phyloP scores from a whole-genome alignment of 2,113 vertebrate species.

The Ophiodon elongatus region DNA sequence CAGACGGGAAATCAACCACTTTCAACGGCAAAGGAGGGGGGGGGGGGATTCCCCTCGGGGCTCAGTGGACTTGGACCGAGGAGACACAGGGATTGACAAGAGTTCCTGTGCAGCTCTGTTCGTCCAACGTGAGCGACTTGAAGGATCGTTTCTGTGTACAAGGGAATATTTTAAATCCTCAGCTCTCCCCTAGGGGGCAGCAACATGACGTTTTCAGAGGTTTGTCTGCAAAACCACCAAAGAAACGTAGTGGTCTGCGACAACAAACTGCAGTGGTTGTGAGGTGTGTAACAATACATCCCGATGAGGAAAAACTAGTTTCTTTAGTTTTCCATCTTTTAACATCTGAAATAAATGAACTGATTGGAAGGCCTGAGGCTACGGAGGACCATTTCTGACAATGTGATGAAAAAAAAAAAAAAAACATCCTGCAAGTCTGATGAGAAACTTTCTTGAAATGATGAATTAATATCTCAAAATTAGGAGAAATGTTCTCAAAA shows the following conservation, averaged over 20 bases:
- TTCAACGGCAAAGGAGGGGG: not conserved
- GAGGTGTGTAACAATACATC: constrained; percentile 19
- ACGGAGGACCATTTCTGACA: no score
- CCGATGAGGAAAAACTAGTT: not conserved
- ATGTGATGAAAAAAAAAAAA: no score
- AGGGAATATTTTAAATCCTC: constrained; percentile 25
- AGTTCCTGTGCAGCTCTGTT: constrained; percentile 10
- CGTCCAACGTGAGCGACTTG: not conserved
- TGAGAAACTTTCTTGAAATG: no score
- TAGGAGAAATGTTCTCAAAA: no score
- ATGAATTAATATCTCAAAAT: no score
- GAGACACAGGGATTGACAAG: constrained; percentile 1
- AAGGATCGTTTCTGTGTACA: constrained; percentile 27
- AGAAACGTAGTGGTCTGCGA: constrained; percentile 23
- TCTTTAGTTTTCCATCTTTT: no score
- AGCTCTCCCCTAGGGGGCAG: constrained; percentile 20
- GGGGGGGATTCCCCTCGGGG: no score
- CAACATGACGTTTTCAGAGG: constrained; percentile 36
- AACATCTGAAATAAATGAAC: not conserved
- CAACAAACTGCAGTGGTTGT: not conserved
- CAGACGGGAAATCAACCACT: constrained; percentile 14
- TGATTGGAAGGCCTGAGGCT: not conserved
- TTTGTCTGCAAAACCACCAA: constrained; percentile 17
- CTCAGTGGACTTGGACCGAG: constrained; percentile 19
- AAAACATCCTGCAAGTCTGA: no score